Evolutionary conservation across 2,113 vertebrate genomes (phyloP).

Genomic region (Cyanoderma ruficeps): DNA sequence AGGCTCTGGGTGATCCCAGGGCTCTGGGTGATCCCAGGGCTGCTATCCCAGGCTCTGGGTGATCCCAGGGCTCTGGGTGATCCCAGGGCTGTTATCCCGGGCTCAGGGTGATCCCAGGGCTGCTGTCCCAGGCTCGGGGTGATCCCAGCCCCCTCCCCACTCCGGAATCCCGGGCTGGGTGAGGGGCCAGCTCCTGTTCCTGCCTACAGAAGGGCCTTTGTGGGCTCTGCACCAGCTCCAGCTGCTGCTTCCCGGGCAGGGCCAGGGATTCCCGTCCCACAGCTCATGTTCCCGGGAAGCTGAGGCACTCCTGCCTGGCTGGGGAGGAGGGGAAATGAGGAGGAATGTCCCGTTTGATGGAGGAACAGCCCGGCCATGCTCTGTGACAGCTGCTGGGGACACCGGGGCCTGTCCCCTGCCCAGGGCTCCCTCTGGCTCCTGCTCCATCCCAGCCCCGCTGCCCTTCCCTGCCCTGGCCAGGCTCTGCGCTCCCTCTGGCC

Average conservation of each 20-base stretch:
- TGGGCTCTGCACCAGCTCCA: neutral
- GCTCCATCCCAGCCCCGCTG: too few relatives aligned
- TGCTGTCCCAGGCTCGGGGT: neutral
- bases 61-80: neutral
- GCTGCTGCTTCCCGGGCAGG: neutral
- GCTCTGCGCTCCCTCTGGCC: neutral
- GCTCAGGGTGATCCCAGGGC: neutral
- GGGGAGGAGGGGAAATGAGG: neutral
- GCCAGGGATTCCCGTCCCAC: too few relatives aligned
- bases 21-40: neutral
- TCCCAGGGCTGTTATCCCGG: neutral
- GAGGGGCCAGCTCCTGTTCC: neutral
- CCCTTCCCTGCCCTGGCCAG: neutral
- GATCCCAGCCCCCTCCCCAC: neutral
- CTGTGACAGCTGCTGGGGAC: neutral
- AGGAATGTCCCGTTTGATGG: fast-evolving
- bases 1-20: too few relatives aligned
- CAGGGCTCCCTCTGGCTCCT: neutral
- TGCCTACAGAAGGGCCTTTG: neutral
- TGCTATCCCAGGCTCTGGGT: too few relatives aligned
- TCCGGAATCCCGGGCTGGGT: neutral
- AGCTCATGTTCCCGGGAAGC: neutral
- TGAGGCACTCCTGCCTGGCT: neutral
- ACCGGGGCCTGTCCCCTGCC: neutral
- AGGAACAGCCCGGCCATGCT: fast-evolving